phyloP scores from a whole-genome alignment of 2,113 vertebrate genomes.

The mouse (Mus musculus) region GRCm39 chr1:20655001-20655500 shows the following conservation, averaged over 20 bases:
- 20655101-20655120: background rate
- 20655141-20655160: background rate
- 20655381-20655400: constrained; percentile 88
- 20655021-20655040: background rate
- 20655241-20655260: constrained; percentile 3
- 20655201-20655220: background rate
- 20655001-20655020: background rate
- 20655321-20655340: background rate
- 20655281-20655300: background rate
- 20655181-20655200: background rate
- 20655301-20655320: background rate
- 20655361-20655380: constrained; percentile 74
- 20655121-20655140: background rate
- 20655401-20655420: constrained; percentile 88
- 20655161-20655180: background rate
- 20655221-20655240: background rate
- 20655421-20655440: constrained; percentile 80
- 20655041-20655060: constrained; percentile 8
- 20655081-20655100: background rate
- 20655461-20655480: too few relatives aligned
- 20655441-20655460: background rate
- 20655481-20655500: background rate
- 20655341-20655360: background rate
- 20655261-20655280: background rate
- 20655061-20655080: background rate